Evolutionary conservation across 2,113 vertebrate genomes (phyloP).

Genomic region (Engraulis encrasicolus): DNA sequence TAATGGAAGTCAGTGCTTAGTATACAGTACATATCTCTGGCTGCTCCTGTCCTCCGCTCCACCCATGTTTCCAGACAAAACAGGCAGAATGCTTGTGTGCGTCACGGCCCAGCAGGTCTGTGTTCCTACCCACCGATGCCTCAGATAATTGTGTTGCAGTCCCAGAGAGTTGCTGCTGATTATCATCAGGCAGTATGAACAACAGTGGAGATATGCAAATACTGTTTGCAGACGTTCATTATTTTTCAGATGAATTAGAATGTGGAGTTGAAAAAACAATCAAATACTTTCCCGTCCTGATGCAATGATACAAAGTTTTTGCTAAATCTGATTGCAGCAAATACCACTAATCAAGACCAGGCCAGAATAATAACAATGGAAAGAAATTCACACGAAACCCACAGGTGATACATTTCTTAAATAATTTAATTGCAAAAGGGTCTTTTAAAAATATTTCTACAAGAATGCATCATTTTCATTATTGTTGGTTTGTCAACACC

Average conservation of each 20-base stretch:
- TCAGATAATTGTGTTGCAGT: neutral
- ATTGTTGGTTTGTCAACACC: conserved; percentile 71
- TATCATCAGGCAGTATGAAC: neutral
- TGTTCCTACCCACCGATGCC: neutral
- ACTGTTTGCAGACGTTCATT: neutral
- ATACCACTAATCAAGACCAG: neutral
- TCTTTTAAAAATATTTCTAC: conserved; percentile 91
- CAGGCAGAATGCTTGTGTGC: neutral
- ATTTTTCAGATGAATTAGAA: neutral
- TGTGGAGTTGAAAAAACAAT: neutral
- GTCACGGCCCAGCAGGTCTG: neutral
- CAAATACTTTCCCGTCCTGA: neutral
- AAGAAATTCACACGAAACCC: conserved; percentile 51
- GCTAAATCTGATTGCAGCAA: neutral
- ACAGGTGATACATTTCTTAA: conserved; percentile 79
- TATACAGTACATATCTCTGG: too few species aligned
- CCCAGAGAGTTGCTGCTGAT: neutral
- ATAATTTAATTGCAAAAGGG: conserved; percentile 94
- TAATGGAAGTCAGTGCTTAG: too few species aligned
- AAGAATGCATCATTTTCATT: conserved; percentile 81
- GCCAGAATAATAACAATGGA: neutral
- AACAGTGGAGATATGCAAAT: neutral
- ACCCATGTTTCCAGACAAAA: neutral
- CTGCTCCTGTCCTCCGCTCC: too few species aligned
- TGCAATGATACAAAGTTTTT: neutral